Evolutionary conservation across 2,888 invertebrate species (phyloP).

Genomic region (Notodonta dromedarius): DNA sequence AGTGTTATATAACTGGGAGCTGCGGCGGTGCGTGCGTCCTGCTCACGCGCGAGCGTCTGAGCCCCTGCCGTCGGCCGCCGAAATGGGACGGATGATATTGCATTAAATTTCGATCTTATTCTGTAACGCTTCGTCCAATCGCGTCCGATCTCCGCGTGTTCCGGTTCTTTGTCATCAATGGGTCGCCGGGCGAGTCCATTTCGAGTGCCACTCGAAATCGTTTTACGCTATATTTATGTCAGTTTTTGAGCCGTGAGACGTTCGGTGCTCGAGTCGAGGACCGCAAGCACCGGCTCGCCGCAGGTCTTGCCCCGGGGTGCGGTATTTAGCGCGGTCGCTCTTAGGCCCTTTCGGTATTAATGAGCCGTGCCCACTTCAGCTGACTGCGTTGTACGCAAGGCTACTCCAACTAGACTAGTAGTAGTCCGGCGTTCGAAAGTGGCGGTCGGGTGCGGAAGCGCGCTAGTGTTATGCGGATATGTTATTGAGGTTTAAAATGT

Average conservation of each 20-base stretch:
- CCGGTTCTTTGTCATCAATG: slow-evolving; percentile 89
- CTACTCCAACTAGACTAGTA: slow-evolving; percentile 76
- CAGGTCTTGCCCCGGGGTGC: slow-evolving; percentile 31
- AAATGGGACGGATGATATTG: slow-evolving; percentile 66
- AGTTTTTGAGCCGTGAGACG: slow-evolving; percentile 40
- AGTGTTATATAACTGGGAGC: slow-evolving; percentile 73
- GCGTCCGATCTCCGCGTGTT: slow-evolving; percentile 84
- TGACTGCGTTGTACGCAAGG: slow-evolving; percentile 83
- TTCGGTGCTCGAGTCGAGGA: slow-evolving; percentile 26
- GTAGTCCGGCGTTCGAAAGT: slow-evolving; percentile 69
- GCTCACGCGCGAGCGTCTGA: slow-evolving; percentile 50
- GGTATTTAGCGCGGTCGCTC: slow-evolving; percentile 61
- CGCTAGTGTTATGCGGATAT: slow-evolving; percentile 64
- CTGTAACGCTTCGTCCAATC: slow-evolving; percentile 85
- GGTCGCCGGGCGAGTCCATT: slow-evolving; percentile 86
- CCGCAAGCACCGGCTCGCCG: slow-evolving; percentile 27
- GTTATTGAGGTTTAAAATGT: slow-evolving; percentile 70
- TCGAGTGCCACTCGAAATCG: slow-evolving; percentile 61
- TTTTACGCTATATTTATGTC: slow-evolving; percentile 64
- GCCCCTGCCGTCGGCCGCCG: slow-evolving; percentile 25
- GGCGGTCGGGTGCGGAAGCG: slow-evolving; percentile 60
- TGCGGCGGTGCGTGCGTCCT: slow-evolving; percentile 54
- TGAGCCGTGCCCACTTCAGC: slow-evolving; percentile 80
- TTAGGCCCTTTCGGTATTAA: slow-evolving; percentile 73
- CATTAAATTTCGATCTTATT: slow-evolving; percentile 82